Evolutionary conservation across 2,113 vertebrate species (phyloP), one percentile per base, ranked within the genome.

Genomic region (Nycticryphes semicollaris): DNA sequence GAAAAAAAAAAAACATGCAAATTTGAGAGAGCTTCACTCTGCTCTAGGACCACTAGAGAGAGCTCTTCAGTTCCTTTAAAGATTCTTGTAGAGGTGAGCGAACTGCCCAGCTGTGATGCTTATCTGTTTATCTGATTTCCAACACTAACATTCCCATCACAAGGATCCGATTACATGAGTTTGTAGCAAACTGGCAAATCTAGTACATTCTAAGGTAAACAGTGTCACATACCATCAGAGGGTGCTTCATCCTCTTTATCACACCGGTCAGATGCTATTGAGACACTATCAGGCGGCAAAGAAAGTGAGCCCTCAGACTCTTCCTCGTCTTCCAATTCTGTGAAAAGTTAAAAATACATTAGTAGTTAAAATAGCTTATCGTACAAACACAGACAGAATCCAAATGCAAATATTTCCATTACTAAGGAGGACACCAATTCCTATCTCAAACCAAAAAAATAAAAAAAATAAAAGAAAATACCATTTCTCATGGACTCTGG

Each of bases 171-270:
- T 30, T 79, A 73, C 84, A 82, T 2, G 62, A 77, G 73, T 88
- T 87, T 87, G 64, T 56, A 81, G 27, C 62, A 89, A 95, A 94
- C 76, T 43, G 77, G 74, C 60, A 91, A 94, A 79, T 81, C 76
- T 56, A 79, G 85, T 56, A 54, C 4, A 47, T 57, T 87, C n/a
- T 67, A 81, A 59, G 75, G 76, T 83, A 94, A 97, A 97, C 66
- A 94, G 45, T 57, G 75, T n/a, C 94, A 98, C 98, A 63, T 98
- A 99, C 99, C 99, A 90, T 99, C 99, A 66, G 96, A 97, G 16
- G 94, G 91, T 5, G 81, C 77, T 47, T 99, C 99, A 10, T 99
- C 99, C 27, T 99, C 99, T 93, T 98, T 99, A 97, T 99, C 99
- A 0, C 78, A 98, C 47, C 98, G 98, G 84, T 99, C 99, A 3